Evolutionary conservation across 2,888 invertebrate genomes (phyloP).

Genomic region (Lordiphosa andalusiaca): DNA sequence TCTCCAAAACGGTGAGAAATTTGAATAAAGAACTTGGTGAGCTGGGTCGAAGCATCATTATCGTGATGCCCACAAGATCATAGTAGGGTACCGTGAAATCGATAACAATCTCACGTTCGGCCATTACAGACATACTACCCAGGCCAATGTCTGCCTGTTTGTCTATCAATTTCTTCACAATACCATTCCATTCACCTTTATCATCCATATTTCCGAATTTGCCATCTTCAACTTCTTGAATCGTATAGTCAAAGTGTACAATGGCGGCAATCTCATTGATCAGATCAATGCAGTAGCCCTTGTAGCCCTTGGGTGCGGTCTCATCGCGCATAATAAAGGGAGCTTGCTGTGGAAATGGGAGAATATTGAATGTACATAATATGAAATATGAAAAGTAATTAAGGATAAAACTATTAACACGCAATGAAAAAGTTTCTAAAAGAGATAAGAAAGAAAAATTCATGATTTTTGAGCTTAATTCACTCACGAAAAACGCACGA

Average conservation of each 20-base stretch:
- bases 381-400: too few species aligned
- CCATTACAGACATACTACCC: constrained; percentile 97
- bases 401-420: too few species aligned
- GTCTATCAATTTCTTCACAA: constrained; percentile 89
- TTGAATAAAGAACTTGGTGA: constrained; percentile 96
- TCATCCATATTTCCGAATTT: constrained; percentile 95
- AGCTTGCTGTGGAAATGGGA: constrained; percentile 83
- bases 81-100: constrained; percentile 99
- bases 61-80: constrained; percentile 97
- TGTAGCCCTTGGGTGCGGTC: constrained; percentile 84
- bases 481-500: too few species aligned
- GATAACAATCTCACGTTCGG: constrained; percentile 96
- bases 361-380: too few species aligned
- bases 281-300: constrained; percentile 97
- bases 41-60: constrained; percentile 94
- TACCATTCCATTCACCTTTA: constrained; percentile 91
- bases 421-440: too few species aligned
- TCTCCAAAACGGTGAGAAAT: constrained; percentile 96
- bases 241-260: constrained; percentile 94
- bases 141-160: constrained; percentile 96
- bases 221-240: constrained; percentile 89
- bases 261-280: constrained; percentile 92
- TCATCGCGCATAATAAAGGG: constrained; percentile 90
- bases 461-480: too few species aligned
- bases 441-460: too few species aligned